A percentile compares a stretch with the other conserved stretches of the same genome.
Conservation (phyloP, 2,888 invertebrate genomes). For the Strigamia maritima region DNA sequence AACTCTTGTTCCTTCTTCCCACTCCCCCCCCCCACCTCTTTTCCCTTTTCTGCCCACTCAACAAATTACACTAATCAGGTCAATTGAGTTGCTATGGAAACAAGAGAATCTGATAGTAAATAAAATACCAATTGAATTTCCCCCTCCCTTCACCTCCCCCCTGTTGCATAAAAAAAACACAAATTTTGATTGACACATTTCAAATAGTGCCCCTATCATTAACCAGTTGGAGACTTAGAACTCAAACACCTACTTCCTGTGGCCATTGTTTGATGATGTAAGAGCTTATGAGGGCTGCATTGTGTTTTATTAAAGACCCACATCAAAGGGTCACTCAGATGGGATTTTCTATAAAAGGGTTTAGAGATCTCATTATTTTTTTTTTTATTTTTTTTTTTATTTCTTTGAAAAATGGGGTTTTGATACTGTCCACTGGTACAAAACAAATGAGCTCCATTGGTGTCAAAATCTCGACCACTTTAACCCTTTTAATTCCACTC, state of each 20-base stretch:
- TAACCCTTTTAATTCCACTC: conserved; percentile 18
- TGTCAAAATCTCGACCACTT: not conserved
- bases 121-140: not conserved
- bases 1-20: not conserved
- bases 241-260: not conserved
- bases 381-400: too few species aligned
- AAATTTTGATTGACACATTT: not conserved
- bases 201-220: not conserved
- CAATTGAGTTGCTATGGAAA: conserved; percentile 11
- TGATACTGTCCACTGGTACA: not conserved
- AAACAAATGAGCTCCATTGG: not conserved
- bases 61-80: conserved; percentile 16
- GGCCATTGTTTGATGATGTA: not conserved
- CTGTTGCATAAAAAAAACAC: not conserved
- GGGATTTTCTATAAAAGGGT: not conserved
- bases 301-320: not conserved
- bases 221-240: not conserved
- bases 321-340: not conserved
- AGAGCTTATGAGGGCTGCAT: not conserved
- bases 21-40: not conserved
- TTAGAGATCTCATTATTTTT: too few species aligned
- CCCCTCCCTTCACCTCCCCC: not conserved
- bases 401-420: not conserved
- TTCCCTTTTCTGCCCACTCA: not conserved
- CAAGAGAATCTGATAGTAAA: not conserved